These are phyloP conservation scores for Acromyrmex heyeri DNA, from an alignment of 1,140 invertebrate species.

Conservation along the genomic window DNA sequence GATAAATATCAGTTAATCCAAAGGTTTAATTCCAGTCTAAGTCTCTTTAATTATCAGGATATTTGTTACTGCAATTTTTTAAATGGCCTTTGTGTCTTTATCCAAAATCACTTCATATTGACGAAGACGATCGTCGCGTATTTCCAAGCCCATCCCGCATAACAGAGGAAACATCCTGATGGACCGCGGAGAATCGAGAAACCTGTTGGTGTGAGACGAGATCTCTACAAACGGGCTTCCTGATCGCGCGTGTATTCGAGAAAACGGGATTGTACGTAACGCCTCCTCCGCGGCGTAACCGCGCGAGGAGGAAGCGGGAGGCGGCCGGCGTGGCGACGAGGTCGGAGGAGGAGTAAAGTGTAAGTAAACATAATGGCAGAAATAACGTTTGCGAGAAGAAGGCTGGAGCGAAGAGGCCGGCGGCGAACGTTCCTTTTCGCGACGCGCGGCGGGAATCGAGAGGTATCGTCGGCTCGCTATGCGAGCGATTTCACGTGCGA, in stretches of 20 bases:
- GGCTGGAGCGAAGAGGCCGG: neutral
- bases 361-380: slow-evolving; percentile 75
- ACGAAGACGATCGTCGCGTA: neutral
- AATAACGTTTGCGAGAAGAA: slow-evolving; percentile 62
- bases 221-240: slow-evolving; percentile 74
- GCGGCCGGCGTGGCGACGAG: slow-evolving; percentile 5
- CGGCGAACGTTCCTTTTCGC: slow-evolving; percentile 53
- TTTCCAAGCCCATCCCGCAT: neutral
- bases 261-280: slow-evolving; percentile 77
- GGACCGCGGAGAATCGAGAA: slow-evolving; percentile 82
- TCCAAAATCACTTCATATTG: neutral
- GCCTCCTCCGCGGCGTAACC: slow-evolving; percentile 69
- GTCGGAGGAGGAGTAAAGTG: slow-evolving; percentile 56
- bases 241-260: slow-evolving; percentile 74
- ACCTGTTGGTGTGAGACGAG: slow-evolving; percentile 77
- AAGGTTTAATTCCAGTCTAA: neutral
- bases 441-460: slow-evolving; percentile 42
- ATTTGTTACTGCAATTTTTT: neutral
- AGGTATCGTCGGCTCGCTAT: slow-evolving; percentile 50
- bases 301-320: slow-evolving; percentile 59
- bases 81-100: neutral
- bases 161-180: slow-evolving; percentile 75
- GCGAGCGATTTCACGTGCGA: slow-evolving; percentile 74
- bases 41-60: slow-evolving; percentile 1
- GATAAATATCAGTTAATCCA: neutral